These are phyloP conservation scores for Phrynosoma blainvillii DNA, from an alignment of 2,113 vertebrate genomes.

Conservation along the genomic window DNA sequence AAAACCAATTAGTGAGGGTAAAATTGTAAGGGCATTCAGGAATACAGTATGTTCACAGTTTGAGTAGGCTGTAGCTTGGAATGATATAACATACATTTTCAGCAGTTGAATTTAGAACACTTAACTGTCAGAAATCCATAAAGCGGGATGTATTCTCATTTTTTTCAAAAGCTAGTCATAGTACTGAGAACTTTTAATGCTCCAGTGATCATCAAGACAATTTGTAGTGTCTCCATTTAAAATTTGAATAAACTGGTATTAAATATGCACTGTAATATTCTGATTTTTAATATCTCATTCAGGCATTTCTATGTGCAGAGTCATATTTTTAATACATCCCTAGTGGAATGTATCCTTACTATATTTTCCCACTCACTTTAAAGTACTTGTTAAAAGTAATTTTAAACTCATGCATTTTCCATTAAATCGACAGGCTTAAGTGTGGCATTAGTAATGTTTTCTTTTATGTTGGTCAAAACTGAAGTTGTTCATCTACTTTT, in stretches of 20 bases:
- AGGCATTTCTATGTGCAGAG: conserved; percentile 7
- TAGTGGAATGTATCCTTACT: background rate
- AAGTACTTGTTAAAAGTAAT: conserved; percentile 20
- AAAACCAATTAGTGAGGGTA: conserved; percentile 55
- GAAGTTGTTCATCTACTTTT: background rate
- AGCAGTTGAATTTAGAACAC: background rate
- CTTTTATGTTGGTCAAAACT: conserved; percentile 14
- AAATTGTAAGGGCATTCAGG: conserved; percentile 51
- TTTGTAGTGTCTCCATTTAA: conserved; percentile 23
- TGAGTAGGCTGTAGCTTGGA: conserved; percentile 58
- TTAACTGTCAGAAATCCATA: conserved; percentile 3
- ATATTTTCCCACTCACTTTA: conserved; percentile 7
- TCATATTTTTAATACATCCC: conserved; percentile 3
- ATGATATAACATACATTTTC: conserved; percentile 39
- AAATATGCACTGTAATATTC: conserved; percentile 24
- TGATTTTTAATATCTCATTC: conserved; percentile 13
- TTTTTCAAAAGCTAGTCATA: conserved; percentile 1
- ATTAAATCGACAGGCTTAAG: conserved; percentile 10
- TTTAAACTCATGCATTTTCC: conserved; percentile 18
- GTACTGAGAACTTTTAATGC: conserved; percentile 8
- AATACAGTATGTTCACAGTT: conserved; percentile 34
- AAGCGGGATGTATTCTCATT: conserved; percentile 10
- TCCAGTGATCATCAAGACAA: conserved; percentile 1
- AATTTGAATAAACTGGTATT: conserved; percentile 23
- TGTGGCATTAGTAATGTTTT: conserved; percentile 1